Evolutionary conservation across 2,797 vertebrate genomes (phyloP), one percentile per base, ranked within the genome.

Genomic region (Corythornis leucogaster): DNA sequence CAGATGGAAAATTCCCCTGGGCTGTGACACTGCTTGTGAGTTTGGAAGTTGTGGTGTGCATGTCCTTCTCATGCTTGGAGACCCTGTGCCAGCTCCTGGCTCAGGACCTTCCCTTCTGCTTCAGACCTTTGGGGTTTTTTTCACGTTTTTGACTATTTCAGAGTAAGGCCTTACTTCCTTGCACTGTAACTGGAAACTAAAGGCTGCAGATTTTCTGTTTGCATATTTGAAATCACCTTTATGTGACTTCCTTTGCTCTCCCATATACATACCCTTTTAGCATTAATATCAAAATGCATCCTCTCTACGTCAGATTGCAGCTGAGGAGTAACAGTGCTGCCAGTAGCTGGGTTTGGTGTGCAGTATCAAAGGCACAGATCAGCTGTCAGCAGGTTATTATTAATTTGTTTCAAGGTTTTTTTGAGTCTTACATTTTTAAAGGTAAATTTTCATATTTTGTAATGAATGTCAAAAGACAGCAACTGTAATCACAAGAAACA

Each of bases 191-290:
- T 93, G 59, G 22, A 85, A 74, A 11, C 22, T 19, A 31, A 61
- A 11, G 12, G 33, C 28, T 54, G 24, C 55, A 26, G 2, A 12
- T 77, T 46, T 76, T 67, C 40, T 28, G 5, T 45, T 87, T 5
- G 0, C 0, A 0, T 26, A 3, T 31, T 66, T 78, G 28, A 24
- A 26, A 31, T 79, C 11, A 2, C 38, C 40, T 76, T 86, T 76
- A 6, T 43, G 50, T 73, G 66, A 33, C 16, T 59, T 35, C 8
- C 40, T 15, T 86, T 35, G 24, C 30, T 42, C 53, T 58, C 67
- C 16, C 26, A 74, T 55, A 21, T 57, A 12, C 7, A 15, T 61
- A 12, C 7, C 15, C 25, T 70, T 75, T 5, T 43, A 11, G 26
- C 6, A 24, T 50, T 75, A 79, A 61, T 86, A 31, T 80, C 38